Conservation (phyloP, 2,888 invertebrate species). For the Sarcophaga caerulescens region DNA sequence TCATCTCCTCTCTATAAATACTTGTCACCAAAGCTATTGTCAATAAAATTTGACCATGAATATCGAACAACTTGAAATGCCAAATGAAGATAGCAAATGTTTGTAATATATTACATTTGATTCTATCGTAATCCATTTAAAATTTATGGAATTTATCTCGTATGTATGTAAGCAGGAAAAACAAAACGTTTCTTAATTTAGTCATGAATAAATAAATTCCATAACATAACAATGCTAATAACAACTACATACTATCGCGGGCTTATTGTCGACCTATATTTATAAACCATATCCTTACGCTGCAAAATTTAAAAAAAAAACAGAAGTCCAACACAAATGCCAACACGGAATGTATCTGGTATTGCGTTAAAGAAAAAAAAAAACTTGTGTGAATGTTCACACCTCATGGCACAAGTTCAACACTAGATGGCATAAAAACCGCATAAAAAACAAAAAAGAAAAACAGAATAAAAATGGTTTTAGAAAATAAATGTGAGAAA, state of each 20-base stretch:
- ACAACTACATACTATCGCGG: constrained; percentile 15
- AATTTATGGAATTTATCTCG: constrained; percentile 54
- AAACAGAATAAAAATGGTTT: constrained; percentile 22
- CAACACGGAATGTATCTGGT: constrained; percentile 20
- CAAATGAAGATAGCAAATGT: not conserved
- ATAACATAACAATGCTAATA: constrained; percentile 15
- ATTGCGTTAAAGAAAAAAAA: not conserved
- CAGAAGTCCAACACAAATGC: not conserved
- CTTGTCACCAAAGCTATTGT: not conserved
- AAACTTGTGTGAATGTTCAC: constrained; percentile 51
- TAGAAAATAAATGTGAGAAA: constrained; percentile 9
- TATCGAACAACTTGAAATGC: not conserved
- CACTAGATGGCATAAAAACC: not conserved
- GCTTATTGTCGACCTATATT: constrained; percentile 24
- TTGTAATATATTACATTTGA: constrained; percentile 15
- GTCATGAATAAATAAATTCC: constrained; percentile 44
- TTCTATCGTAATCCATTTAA: constrained; percentile 46
- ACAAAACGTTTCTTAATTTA: constrained; percentile 46
- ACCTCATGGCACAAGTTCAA: constrained; percentile 38
- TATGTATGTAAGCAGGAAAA: not conserved
- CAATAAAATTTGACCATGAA: not conserved
- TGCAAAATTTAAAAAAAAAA: not conserved
- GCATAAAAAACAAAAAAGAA: constrained; percentile 1
- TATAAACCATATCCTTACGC: not conserved
- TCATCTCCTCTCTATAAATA: not conserved